Conservation (phyloP, 2,888 invertebrate species). For the Tortrix viridana region DNA sequence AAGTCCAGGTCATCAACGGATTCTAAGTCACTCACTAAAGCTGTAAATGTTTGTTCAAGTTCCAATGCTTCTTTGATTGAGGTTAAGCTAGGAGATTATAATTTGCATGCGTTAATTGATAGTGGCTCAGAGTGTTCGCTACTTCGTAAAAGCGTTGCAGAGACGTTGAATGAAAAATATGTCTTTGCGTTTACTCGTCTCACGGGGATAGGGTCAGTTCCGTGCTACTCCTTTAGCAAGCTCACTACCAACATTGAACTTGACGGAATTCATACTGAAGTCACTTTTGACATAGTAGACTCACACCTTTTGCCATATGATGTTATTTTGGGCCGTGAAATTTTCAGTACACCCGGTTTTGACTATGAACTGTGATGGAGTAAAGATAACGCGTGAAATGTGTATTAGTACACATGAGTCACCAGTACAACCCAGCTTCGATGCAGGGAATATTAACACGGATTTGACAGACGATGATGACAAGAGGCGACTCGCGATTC, state of each 20-base stretch:
- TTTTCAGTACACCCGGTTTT: neutral
- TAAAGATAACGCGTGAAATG: neutral
- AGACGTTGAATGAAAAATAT: neutral
- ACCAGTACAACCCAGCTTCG: neutral
- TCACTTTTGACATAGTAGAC: neutral
- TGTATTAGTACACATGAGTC: neutral
- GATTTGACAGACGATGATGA: conserved; percentile 4
- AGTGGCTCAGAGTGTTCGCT: conserved; percentile 17
- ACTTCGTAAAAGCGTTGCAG: conserved; percentile 4
- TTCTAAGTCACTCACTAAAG: neutral
- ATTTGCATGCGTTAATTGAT: conserved; percentile 2
- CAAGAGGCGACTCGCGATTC: neutral
- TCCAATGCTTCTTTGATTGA: conserved; percentile 5
- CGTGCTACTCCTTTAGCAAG: conserved; percentile 3
- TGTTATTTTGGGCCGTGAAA: neutral
- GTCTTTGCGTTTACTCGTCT: neutral
- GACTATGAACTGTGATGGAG: neutral
- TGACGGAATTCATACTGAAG: neutral
- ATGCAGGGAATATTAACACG: neutral
- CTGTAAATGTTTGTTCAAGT: neutral
- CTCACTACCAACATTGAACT: neutral
- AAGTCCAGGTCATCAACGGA: neutral
- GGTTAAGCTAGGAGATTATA: neutral
- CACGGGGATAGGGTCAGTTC: neutral
- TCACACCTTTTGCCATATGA: neutral